These are phyloP conservation scores for Onchidella celtica DNA, from an alignment of 2,888 invertebrate species.

Conservation along the genomic window DNA sequence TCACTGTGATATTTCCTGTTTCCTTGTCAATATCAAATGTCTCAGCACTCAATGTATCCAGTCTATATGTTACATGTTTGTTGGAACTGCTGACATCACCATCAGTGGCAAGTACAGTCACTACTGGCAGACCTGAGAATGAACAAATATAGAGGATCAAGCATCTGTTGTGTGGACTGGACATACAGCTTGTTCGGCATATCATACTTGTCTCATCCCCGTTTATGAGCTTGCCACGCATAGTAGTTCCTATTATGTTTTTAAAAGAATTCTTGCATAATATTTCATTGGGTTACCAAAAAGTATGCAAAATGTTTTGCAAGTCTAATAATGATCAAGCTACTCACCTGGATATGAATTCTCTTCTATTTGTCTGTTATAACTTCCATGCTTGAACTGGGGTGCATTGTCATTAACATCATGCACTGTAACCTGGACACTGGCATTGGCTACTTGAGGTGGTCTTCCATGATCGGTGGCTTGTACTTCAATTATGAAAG, in stretches of 20 bases:
- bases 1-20: constrained; percentile 91
- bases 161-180: too few relatives aligned
- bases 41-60: constrained; percentile 93
- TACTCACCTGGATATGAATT: constrained; percentile 87
- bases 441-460: constrained; percentile 52
- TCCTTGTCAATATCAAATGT: constrained; percentile 95
- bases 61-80: constrained; percentile 93
- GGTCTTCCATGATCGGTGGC: constrained; percentile 71
- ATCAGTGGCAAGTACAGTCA: constrained; percentile 56
- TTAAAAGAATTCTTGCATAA: too few relatives aligned
- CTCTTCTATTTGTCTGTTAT: constrained; percentile 88
- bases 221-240: too few relatives aligned
- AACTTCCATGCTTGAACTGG: constrained; percentile 86
- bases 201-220: too few relatives aligned
- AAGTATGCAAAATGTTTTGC: too few relatives aligned
- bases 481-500: constrained; percentile 60
- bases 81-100: constrained; percentile 83
- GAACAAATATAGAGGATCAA: too few relatives aligned
- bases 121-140: too few relatives aligned
- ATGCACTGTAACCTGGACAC: constrained; percentile 77
- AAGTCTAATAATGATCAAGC: too few relatives aligned
- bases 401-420: constrained; percentile 96
- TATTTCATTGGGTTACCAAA: too few relatives aligned
- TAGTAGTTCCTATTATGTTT: too few relatives aligned
- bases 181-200: too few relatives aligned